A percentile compares a stretch with the other conserved stretches of the same genome.
These are phyloP conservation scores for Pomacea maculata DNA, from an alignment of 1,140 invertebrate species.

Conservation along the genomic window DNA sequence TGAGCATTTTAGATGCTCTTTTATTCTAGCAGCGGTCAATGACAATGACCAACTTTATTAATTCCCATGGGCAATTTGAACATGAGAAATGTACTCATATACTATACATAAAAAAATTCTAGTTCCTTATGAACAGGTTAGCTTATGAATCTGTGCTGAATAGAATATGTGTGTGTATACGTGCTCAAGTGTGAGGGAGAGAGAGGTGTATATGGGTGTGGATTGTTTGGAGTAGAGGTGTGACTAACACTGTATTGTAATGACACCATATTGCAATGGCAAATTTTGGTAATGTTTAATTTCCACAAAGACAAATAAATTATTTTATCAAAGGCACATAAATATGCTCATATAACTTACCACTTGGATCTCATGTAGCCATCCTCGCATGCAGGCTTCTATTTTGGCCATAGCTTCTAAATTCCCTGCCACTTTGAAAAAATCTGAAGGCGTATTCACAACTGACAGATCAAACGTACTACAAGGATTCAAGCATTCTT, in stretches of 20 bases:
- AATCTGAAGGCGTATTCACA: conserved; percentile 60
- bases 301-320: neutral
- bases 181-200: neutral
- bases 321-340: neutral
- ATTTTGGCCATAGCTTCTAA: conserved; percentile 61
- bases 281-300: neutral
- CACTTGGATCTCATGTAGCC: conserved; percentile 67
- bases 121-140: neutral
- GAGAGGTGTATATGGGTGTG: neutral
- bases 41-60: too few species aligned
- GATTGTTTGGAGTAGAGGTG: neutral
- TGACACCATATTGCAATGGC: neutral
- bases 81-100: too few species aligned
- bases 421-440: conserved; percentile 58
- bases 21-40: neutral
- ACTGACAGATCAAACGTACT: conserved; percentile 54
- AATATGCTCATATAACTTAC: conserved; percentile 34
- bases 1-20: neutral
- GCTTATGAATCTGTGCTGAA: neutral
- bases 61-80: too few species aligned
- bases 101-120: too few species aligned
- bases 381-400: conserved; percentile 62
- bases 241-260: neutral
- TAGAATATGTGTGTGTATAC: neutral
- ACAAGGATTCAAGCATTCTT: conserved; percentile 61